Percentiles rank a stretch among this genome's conserved stretches.
phyloP scores from a whole-genome alignment of 2,888 invertebrate genomes.

The Rhopalosiphum nymphaeae region DNA sequence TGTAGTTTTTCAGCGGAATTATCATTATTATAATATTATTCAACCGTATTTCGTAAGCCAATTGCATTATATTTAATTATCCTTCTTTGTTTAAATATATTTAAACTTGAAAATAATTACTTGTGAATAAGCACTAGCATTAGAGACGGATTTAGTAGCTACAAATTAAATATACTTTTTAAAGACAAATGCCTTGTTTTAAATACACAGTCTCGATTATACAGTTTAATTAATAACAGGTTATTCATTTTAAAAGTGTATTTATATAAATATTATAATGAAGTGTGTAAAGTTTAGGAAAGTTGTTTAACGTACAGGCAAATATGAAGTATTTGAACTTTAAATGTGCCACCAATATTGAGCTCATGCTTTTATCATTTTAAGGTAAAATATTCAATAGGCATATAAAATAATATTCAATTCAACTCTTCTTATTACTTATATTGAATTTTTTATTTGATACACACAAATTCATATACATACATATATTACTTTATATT shows the following conservation, averaged over 20 bases:
- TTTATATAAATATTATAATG: not conserved
- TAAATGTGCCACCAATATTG: not conserved
- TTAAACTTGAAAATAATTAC: constrained; percentile 12
- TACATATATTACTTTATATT: not conserved
- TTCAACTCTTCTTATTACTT: not conserved
- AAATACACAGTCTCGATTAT: not conserved
- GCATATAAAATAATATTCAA: not conserved
- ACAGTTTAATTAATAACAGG: constrained; percentile 5
- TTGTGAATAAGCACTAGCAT: not conserved
- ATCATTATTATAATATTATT: not conserved
- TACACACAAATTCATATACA: not conserved
- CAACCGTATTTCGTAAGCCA: not conserved
- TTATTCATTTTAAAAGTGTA: not conserved
- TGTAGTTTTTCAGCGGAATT: not conserved
- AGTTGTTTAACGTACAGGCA: not conserved
- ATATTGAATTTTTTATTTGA: not conserved
- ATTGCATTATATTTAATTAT: not conserved
- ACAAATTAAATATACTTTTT: constrained; percentile 22
- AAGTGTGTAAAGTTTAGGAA: not conserved
- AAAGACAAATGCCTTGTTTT: not conserved
- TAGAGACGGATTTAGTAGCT: not conserved
- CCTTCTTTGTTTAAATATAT: not conserved
- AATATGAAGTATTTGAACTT: not conserved
- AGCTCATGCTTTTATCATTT: not conserved
- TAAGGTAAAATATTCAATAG: not conserved